A percentile compares a stretch with the other conserved stretches of the same genome.
These are phyloP conservation scores for Trissolcus basalis DNA, from an alignment of 1,140 invertebrate species.

Conservation along the genomic window DNA sequence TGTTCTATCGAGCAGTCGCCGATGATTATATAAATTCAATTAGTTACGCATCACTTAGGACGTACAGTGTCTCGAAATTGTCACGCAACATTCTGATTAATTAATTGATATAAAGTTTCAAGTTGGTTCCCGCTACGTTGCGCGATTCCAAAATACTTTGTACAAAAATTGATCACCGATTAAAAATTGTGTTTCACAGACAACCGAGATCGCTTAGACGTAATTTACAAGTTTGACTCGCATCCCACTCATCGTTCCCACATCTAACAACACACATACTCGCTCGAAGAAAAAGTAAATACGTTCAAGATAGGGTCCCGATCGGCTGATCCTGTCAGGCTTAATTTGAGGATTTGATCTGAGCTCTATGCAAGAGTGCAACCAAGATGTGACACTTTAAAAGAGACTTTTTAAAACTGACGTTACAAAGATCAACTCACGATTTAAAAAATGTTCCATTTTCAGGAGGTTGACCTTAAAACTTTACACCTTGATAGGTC, in stretches of 20 bases:
- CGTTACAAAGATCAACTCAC: too few species aligned
- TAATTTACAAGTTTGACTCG: slow-evolving; percentile 50
- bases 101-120: not conserved
- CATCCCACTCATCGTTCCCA: slow-evolving; percentile 15
- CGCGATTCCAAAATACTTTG: slow-evolving; percentile 17
- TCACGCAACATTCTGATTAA: slow-evolving; percentile 1
- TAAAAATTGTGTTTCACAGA: too few species aligned
- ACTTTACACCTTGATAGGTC: too few species aligned
- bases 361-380: too few species aligned
- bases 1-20: slow-evolving; percentile 30
- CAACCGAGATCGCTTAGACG: slow-evolving; percentile 24
- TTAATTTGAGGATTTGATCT: too few species aligned
- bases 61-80: slow-evolving; percentile 37
- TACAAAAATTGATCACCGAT: slow-evolving; percentile 12
- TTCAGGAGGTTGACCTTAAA: too few species aligned
- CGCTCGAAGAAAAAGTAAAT: slow-evolving; percentile 49
- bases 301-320: too few species aligned
- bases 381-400: too few species aligned
- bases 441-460: too few species aligned
- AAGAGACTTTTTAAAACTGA: too few species aligned
- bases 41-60: slow-evolving; percentile 54
- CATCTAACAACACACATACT: slow-evolving; percentile 68
- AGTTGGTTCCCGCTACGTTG: slow-evolving; percentile 6
- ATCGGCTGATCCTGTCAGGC: too few species aligned
- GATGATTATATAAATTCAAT: slow-evolving; percentile 45